A percentile compares a stretch with the other conserved stretches of the same genome.
Evolutionary conservation across 2,888 invertebrate species (phyloP).

Genomic region (Dicroscelio sp.): DNA sequence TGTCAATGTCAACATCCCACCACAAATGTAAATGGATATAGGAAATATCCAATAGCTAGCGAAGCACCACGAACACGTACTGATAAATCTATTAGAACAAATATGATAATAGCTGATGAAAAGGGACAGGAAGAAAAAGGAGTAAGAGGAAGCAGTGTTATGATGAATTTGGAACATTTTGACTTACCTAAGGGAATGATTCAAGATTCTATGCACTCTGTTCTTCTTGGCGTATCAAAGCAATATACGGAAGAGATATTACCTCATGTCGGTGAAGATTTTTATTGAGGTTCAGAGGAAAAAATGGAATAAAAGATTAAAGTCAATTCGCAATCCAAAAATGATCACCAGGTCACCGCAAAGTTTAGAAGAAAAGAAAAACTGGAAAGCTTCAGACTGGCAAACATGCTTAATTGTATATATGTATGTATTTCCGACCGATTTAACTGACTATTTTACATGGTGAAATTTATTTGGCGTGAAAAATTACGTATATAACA

Average conservation of each 20-base stretch:
- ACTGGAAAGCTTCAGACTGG: conserved; percentile 51
- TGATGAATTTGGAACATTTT: conserved; percentile 72
- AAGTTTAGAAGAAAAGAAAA: conserved; percentile 4
- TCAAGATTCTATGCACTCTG: conserved; percentile 78
- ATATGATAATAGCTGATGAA: conserved; percentile 7
- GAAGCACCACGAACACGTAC: conserved; percentile 32
- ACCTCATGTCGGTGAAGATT: too few species aligned
- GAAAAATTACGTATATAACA: background rate
- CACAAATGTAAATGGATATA: conserved; percentile 7
- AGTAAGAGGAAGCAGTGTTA: conserved; percentile 39
- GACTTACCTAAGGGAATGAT: conserved; percentile 73
- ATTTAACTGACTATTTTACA: conserved; percentile 1
- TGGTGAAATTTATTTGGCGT: too few species aligned
- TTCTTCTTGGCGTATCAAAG: conserved; percentile 62
- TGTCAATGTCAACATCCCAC: conserved; percentile 64
- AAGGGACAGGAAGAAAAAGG: conserved; percentile 33
- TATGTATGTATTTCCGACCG: background rate
- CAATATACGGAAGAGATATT: conserved; percentile 19
- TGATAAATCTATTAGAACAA: background rate
- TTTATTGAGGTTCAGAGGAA: background rate
- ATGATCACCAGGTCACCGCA: background rate
- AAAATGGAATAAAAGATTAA: background rate
- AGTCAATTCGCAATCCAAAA: background rate
- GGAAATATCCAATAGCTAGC: conserved; percentile 40
- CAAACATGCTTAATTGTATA: conserved; percentile 2